Evolutionary conservation across 2,888 invertebrate species (phyloP), one percentile per base, ranked within the genome.

Genomic region (Leptinotarsa haldemani): DNA sequence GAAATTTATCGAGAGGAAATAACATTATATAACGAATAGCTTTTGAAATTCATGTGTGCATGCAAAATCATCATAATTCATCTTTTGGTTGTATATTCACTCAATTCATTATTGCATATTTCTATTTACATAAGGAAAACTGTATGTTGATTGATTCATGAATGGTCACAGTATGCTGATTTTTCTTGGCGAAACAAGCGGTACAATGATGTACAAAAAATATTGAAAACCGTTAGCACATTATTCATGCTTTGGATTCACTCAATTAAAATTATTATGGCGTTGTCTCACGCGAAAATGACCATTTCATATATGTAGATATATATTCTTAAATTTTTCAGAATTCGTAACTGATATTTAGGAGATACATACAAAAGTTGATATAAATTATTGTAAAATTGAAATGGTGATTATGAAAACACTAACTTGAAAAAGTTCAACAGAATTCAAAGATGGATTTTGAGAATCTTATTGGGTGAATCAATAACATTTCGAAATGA

Each of bases 251-350:
- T 69, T 76, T 78, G 78, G 78, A 79, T 78, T 77, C 77, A 76
- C 79, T 82, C 83, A 83, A 83, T 83, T 83, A 83, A 82, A 83
- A 81, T 79, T 74, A 81, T 82, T 81, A 83, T 81, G 81, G 79
- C 79, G 77, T 74, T 77, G 76, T 80, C 81, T 80, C 83, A 83
- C 83, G 83, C 83, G 78, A 83, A 83, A 81, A 83, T 83, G 79
- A 81, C 78, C 73, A 77, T 80, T 83, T 82, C 79, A 83, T 83
- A 83, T 80, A 83, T 83, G 82, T 80, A 80, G 83, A 83, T 82
- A 16, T 30, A 30, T 1, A 7, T 20, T 52, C 1, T 16, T 9
- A 74, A 77, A 77, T 81, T 81, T 80, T 71, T 61, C 40, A 40
- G 40, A 40, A 12, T 9, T 40, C 9, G 3, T 9, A 40, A 9